Evolutionary conservation across 35 echinoderm and acorn worm genomes (phyloP), one percentile per base, ranked within the genome.

Genomic region (Stichopus chloronotus): DNA sequence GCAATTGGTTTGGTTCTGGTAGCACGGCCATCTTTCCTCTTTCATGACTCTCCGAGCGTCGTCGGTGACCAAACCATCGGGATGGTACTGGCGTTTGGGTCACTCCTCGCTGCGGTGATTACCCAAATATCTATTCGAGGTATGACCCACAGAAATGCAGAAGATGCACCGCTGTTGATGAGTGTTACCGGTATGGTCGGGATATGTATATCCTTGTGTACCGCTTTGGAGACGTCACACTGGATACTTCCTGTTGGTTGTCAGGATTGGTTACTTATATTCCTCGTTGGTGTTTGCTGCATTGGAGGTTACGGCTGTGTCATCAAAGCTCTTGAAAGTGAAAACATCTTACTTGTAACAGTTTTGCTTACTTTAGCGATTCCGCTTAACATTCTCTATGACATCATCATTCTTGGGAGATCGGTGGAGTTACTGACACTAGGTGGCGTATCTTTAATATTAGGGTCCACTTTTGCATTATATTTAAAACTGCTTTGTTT

Each of bases 381-480:
- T 12, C 65, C 59, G n/a, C 65, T 89, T 7, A 89, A n/a, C 8
- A 4, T 23, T 8, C 5, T 71, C 5, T 89, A 60, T 23, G 87
- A 89, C 57, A 54, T 89, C 3, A 71, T 89, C 23, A 7, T 89
- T 9, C 17, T 71, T 71, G 19, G 11, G 14, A 59, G 87, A 63
- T 21, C 25, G 4, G 8, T 53, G 20, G 60, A 89, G 9, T 71
- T 12, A 24, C 21, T 8, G 6, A 69, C 65, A 25, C 10, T 88
- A n/a, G 58, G 85, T 43, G 85, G 85, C 54, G 85, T 87, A 5
- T 23, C 52, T 59, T 23, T 87, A 23, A 87, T 87, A 19, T 9
- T 87, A 87, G 85, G 85, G 60, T 87, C 85, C 17, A 58, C 85
- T 11, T 87, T 87, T 87, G 56, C 85, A 10, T 19, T 87, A n/a